phyloP scores from a whole-genome alignment of 2,888 invertebrate species.

The Hirudinaria manillensis region DNA sequence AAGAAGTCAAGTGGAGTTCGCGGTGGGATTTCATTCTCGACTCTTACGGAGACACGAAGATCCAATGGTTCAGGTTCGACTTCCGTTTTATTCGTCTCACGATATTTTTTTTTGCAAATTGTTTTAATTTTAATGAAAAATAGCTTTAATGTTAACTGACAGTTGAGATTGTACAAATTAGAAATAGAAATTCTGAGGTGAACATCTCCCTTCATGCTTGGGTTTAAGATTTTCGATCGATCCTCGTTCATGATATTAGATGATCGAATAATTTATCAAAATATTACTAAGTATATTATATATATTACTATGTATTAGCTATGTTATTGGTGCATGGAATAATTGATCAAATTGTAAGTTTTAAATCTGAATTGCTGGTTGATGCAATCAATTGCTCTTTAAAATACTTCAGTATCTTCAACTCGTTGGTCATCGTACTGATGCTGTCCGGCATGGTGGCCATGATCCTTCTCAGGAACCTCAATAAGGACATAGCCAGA shows the following conservation, averaged over 20 bases:
- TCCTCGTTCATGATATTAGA: neutral
- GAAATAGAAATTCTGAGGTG: too few relatives aligned
- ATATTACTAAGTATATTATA: neutral
- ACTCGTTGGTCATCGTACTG: conserved; percentile 89
- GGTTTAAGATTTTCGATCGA: too few relatives aligned
- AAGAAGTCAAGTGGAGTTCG: conserved; percentile 83
- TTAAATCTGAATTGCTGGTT: too few relatives aligned
- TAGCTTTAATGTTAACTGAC: too few relatives aligned
- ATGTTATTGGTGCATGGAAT: too few relatives aligned
- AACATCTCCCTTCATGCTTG: too few relatives aligned
- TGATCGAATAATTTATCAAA: neutral
- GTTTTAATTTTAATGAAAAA: too few relatives aligned
- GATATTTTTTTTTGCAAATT: too few relatives aligned
- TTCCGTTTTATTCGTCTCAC: neutral
- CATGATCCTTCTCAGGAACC: conserved; percentile 89
- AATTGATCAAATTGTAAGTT: too few relatives aligned
- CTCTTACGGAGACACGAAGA: conserved; percentile 95
- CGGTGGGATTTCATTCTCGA: conserved; percentile 98
- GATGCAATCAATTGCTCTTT: neutral
- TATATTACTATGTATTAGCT: too few relatives aligned
- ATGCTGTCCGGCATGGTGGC: conserved; percentile 98
- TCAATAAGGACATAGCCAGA: conserved; percentile 95
- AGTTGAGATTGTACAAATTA: too few relatives aligned
- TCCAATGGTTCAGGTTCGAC: conserved; percentile 78
- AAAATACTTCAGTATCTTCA: conserved; percentile 72